Percentiles rank a stretch among this genome's conserved stretches.
Conservation (phyloP, 2,797 vertebrate species). For the Sebastes goodei region DNA sequence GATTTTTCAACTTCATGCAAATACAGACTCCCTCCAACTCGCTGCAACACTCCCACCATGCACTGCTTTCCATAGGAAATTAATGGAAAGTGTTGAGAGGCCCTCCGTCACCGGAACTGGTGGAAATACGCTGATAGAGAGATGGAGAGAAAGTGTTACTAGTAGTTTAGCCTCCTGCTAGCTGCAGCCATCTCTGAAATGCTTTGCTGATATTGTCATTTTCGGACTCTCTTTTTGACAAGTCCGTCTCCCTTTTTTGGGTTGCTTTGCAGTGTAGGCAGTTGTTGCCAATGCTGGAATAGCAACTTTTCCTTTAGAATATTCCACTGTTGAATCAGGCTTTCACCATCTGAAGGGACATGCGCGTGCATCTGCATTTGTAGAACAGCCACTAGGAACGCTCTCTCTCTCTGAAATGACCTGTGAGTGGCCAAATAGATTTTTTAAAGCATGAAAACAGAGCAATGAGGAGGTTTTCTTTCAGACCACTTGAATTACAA, state of each 20-base stretch:
- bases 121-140: too few species aligned
- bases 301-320: not conserved
- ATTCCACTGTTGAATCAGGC: not conserved
- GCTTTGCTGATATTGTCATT: too few species aligned
- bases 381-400: not conserved
- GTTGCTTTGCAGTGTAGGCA: not conserved
- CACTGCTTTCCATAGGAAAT: too few species aligned
- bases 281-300: not conserved
- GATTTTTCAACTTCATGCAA: too few species aligned
- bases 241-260: not conserved
- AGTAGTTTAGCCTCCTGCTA: too few species aligned
- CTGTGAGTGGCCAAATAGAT: not conserved
- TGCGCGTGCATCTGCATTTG: not conserved
- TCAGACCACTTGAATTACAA: not conserved
- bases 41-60: too few species aligned
- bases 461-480: not conserved
- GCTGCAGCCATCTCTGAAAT: too few species aligned
- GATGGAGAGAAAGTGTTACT: too few species aligned
- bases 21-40: too few species aligned
- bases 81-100: fast-evolving
- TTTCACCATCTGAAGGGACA: not conserved
- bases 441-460: not conserved
- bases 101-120: too few species aligned
- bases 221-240: too few species aligned
- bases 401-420: not conserved